These are phyloP conservation scores for Dendrolimus kikuchii DNA, from an alignment of 1,140 invertebrate species.

Conservation along the genomic window DNA sequence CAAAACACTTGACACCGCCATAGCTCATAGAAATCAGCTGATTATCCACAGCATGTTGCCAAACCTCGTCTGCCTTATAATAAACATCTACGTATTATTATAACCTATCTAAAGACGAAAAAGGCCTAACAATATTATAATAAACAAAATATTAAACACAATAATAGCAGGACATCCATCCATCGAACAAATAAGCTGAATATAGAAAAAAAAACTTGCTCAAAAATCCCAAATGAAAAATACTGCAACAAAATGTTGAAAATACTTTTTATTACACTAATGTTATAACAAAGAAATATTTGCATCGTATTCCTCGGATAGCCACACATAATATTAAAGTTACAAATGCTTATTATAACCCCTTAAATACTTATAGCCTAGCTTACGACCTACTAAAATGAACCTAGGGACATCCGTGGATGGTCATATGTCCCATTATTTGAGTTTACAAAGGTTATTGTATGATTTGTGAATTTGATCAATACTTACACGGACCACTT, in stretches of 20 bases:
- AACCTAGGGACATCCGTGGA: conserved; percentile 23
- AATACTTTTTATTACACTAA: conserved; percentile 21
- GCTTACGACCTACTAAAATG: conserved; percentile 54
- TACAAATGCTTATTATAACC: conserved; percentile 49
- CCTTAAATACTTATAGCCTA: conserved; percentile 36
- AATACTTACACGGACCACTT: conserved; percentile 9
- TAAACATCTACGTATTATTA: conserved; percentile 59
- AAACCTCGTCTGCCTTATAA: conserved; percentile 38
- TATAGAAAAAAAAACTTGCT: conserved; percentile 29
- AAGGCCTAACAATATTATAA: conserved; percentile 42
- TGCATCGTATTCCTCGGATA: conserved; percentile 30
- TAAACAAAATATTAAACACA: conserved; percentile 26
- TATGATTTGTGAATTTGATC: conserved; percentile 3
- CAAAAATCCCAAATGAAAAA: conserved; percentile 27
- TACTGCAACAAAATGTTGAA: conserved; percentile 36
- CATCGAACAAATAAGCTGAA: conserved; percentile 39
- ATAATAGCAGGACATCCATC: conserved; percentile 47
- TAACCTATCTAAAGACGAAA: conserved; percentile 57
- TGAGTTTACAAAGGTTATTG: no score
- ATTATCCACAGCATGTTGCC: background rate
- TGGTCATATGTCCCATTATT: conserved; percentile 11
- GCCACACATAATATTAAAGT: conserved; percentile 60
- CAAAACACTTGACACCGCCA: no score
- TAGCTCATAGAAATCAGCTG: no score
- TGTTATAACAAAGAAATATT: conserved; percentile 33